A percentile compares a stretch with the other conserved stretches of the same genome.
These are phyloP conservation scores for Coelopa frigida DNA, from an alignment of 1,140 invertebrate genomes.

Conservation along the genomic window DNA sequence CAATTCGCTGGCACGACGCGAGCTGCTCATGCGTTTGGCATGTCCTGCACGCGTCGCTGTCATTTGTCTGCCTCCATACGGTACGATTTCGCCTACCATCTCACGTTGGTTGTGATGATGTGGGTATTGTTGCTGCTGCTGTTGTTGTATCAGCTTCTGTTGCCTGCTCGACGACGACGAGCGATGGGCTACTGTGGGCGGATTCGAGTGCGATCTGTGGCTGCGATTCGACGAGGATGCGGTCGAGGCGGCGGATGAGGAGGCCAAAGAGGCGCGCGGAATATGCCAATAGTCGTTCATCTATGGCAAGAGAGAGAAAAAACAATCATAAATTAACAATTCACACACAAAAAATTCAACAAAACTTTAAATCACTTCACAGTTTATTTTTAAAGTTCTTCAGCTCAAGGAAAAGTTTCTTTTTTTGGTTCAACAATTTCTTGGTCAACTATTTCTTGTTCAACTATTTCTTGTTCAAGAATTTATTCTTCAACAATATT, in stretches of 20 bases:
- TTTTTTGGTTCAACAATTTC: no score
- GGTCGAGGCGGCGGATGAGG: constrained; percentile 54
- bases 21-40: background rate
- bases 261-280: constrained; percentile 65
- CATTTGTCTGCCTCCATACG: constrained; percentile 43
- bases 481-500: constrained; percentile 18
- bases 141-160: constrained; percentile 3
- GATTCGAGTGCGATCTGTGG: constrained; percentile 24
- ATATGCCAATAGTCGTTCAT: constrained; percentile 64
- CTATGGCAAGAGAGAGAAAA: constrained; percentile 42
- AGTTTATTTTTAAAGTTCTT: no score
- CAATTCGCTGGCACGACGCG: constrained; percentile 24
- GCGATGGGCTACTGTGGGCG: constrained; percentile 31
- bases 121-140: background rate
- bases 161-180: constrained; percentile 18
- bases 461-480: constrained; percentile 25
- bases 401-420: no score
- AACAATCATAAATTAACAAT: background rate
- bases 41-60: constrained; percentile 7
- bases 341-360: background rate
- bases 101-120: background rate
- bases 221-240: constrained; percentile 44
- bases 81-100: background rate
- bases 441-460: no score
- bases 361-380: background rate